Evolutionary conservation across 37 sponge, comb jelly and placozoan species (phyloP).

Genomic region (Aplysina aerophoba): DNA sequence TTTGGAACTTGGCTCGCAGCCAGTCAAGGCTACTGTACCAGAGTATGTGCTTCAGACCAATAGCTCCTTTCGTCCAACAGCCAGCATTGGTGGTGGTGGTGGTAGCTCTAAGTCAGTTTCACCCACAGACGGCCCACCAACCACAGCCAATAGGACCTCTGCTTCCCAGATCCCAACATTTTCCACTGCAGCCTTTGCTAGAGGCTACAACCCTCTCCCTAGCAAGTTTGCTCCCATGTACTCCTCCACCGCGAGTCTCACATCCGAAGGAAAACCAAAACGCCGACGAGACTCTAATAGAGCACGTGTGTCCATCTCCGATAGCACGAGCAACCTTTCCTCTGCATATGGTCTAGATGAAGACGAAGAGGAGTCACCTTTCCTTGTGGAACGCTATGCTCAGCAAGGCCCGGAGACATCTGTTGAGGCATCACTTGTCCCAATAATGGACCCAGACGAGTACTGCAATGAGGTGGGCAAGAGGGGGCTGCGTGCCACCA

Average conservation of each 20-base stretch:
- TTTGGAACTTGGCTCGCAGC: not conserved
- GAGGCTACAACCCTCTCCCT: conserved; percentile 16
- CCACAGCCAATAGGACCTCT: not conserved
- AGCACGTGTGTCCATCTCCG: conserved; percentile 5
- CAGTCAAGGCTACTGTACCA: not conserved
- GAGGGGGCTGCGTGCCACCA: not conserved
- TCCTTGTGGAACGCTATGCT: conserved; percentile 26
- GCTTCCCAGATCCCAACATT: not conserved
- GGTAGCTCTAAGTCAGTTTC: not conserved
- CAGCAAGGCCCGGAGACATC: conserved; percentile 30
- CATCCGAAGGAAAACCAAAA: conserved; percentile 8
- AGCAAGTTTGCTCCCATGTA: conserved; percentile 25
- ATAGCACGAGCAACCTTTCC: not conserved
- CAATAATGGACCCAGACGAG: conserved; percentile 28
- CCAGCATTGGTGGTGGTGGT: not conserved
- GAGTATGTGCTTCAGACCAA: not conserved
- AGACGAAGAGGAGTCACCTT: conserved; percentile 14
- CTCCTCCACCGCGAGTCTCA: conserved; percentile 10
- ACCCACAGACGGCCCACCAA: not conserved
- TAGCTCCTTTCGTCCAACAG: not conserved
- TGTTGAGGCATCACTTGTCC: not conserved
- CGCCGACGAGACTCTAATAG: conserved; percentile 8
- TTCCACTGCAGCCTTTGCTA: not conserved
- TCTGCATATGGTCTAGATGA: not conserved
- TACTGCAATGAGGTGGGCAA: conserved; percentile 23